These are phyloP conservation scores for Gallinago solitaria DNA, from an alignment of 2,797 vertebrate species.

Conservation along the genomic window DNA sequence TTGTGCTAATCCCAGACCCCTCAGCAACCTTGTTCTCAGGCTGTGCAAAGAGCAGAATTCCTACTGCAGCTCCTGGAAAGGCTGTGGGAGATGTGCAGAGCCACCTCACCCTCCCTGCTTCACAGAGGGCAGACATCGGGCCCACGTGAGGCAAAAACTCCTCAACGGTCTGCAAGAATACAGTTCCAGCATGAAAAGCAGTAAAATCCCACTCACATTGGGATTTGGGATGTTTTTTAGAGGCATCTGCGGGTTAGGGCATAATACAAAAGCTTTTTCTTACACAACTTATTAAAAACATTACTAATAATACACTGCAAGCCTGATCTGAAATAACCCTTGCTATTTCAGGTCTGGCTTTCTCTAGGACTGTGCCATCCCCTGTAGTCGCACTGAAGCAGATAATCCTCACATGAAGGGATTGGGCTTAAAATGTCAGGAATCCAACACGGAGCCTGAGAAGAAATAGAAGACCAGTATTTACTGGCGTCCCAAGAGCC, in stretches of 20 bases:
- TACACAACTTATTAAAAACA: slow-evolving; percentile 36
- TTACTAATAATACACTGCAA: neutral
- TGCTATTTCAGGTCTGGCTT: slow-evolving; percentile 39
- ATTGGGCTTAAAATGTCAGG: slow-evolving; percentile 18
- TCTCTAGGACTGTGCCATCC: neutral
- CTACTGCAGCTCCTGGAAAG: neutral
- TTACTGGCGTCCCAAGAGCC: neutral
- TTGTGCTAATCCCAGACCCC: neutral
- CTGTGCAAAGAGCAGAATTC: neutral
- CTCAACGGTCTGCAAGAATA: neutral
- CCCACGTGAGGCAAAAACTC: neutral
- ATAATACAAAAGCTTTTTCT: slow-evolving; percentile 42
- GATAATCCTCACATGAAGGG: slow-evolving; percentile 36
- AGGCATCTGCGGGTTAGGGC: neutral
- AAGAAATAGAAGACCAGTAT: neutral
- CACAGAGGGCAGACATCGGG: neutral
- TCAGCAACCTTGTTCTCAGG: neutral
- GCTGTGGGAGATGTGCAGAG: neutral
- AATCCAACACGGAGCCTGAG: neutral
- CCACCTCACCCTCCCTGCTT: neutral
- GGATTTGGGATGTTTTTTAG: neutral
- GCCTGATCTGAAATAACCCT: slow-evolving; percentile 29
- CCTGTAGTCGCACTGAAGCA: neutral
- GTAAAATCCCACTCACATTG: neutral
- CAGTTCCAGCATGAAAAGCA: neutral